Evolutionary conservation across 2,888 invertebrate species (phyloP).

Genomic region (Dicyrtomina minuta): DNA sequence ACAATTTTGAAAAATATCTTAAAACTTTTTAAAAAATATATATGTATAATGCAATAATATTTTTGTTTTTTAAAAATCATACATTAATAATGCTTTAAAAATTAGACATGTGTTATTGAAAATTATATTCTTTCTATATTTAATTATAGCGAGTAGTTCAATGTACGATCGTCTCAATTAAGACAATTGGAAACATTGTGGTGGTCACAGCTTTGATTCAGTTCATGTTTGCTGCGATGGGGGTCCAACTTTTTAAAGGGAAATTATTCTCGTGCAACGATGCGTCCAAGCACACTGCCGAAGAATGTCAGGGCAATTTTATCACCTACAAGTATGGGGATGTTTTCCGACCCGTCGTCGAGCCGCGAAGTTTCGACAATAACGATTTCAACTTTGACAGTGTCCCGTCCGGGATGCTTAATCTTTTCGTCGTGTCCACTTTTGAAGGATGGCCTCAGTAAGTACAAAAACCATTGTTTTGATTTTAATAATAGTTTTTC

Average conservation of each 20-base stretch:
- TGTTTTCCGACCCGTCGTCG: conserved; percentile 67
- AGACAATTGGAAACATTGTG: conserved; percentile 99
- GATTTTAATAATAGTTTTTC: no score
- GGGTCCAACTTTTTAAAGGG: conserved; percentile 99
- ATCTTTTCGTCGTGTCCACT: conserved; percentile 97
- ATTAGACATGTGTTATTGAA: not conserved
- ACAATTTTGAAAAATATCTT: not conserved
- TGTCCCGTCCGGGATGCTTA: conserved; percentile 97
- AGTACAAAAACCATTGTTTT: no score
- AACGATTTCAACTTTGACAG: conserved; percentile 98
- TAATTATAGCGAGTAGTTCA: conserved; percentile 95
- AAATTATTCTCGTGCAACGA: conserved; percentile 96
- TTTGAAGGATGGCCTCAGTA: conserved; percentile 99
- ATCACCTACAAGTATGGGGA: conserved; percentile 87
- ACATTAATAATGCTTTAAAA: not conserved
- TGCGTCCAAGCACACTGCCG: conserved; percentile 86
- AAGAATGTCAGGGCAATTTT: conserved; percentile 92
- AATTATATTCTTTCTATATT: no score
- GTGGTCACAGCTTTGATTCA: conserved; percentile 99
- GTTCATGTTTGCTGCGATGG: conserved; percentile 99
- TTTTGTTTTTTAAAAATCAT: not conserved
- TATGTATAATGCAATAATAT: not conserved
- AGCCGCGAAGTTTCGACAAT: conserved; percentile 77
- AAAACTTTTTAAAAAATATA: not conserved
- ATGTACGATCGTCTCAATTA: conserved; percentile 79